A percentile compares a stretch with the other conserved stretches of the same genome.
phyloP scores from a whole-genome alignment of 2,797 vertebrate genomes.

The Bryconaethiops microstoma region DNA sequence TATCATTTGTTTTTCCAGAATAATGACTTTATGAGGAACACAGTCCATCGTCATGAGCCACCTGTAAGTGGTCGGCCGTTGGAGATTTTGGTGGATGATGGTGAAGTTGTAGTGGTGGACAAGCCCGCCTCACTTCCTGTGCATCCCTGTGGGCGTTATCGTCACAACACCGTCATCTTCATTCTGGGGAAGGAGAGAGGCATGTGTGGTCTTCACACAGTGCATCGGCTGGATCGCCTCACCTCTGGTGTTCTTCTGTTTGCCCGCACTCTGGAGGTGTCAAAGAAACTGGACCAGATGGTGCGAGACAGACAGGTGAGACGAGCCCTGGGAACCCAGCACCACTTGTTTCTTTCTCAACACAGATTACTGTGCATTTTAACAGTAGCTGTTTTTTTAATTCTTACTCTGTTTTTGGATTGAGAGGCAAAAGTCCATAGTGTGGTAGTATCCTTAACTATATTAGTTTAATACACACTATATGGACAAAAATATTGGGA shows the following conservation, averaged over 20 bases:
- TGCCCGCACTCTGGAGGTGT: slow-evolving; percentile 86
- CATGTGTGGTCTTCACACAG: slow-evolving; percentile 87
- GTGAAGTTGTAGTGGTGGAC: slow-evolving; percentile 91
- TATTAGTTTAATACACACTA: too few relatives aligned
- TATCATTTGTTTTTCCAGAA: slow-evolving; percentile 76
- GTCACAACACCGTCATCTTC: slow-evolving; percentile 97
- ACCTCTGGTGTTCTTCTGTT: slow-evolving; percentile 97
- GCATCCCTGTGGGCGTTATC: slow-evolving; percentile 95
- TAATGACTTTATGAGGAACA: slow-evolving; percentile 92
- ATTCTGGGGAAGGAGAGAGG: slow-evolving; percentile 93
- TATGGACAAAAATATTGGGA: too few relatives aligned
- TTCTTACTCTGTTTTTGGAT: background rate
- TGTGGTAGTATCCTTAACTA: too few relatives aligned
- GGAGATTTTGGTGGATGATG: slow-evolving; percentile 83
- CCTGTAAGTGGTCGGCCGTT: slow-evolving; percentile 85
- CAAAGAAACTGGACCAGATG: slow-evolving; percentile 90
- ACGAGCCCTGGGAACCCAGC: background rate
- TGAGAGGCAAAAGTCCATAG: background rate
- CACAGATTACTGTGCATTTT: background rate
- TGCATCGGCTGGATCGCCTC: slow-evolving; percentile 93
- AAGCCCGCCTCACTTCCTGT: slow-evolving; percentile 96
- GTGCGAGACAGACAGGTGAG: slow-evolving; percentile 86
- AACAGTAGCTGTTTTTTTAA: background rate
- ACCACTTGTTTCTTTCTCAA: background rate
- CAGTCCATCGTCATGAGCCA: slow-evolving; percentile 94